Conservation (phyloP, 1,140 invertebrate species). For the Sesamia nonagrioides region DNA sequence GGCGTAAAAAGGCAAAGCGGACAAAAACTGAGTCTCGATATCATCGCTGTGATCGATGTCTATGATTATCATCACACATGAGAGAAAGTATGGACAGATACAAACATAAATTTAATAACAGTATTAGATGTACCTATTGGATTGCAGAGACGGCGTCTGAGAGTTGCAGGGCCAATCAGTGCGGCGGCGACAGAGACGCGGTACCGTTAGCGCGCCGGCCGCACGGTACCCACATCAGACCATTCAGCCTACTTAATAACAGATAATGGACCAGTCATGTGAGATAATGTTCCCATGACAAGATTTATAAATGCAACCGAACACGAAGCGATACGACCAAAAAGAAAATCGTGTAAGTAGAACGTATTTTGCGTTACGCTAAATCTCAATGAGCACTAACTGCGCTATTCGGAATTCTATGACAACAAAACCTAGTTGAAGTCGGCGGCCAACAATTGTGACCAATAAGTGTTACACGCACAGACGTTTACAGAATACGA, state of each 20-base stretch:
- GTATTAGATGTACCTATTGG: slow-evolving; percentile 83
- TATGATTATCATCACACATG: slow-evolving; percentile 71
- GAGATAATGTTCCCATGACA: slow-evolving; percentile 60
- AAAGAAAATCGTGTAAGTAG: slow-evolving; percentile 35
- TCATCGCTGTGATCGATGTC: slow-evolving; percentile 72
- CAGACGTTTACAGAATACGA: slow-evolving; percentile 68
- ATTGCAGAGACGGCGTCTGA: slow-evolving; percentile 75
- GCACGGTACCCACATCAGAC: slow-evolving; percentile 65
- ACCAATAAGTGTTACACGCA: slow-evolving; percentile 70
- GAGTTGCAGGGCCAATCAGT: slow-evolving; percentile 73
- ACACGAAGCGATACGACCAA: slow-evolving; percentile 19
- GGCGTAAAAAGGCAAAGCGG: slow-evolving; percentile 71
- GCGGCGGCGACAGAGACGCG: slow-evolving; percentile 64
- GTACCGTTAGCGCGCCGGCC: slow-evolving; percentile 76
- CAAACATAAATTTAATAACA: slow-evolving; percentile 83
- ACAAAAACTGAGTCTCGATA: slow-evolving; percentile 65
- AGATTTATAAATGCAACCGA: slow-evolving; percentile 48
- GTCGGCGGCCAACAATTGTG: slow-evolving; percentile 63
- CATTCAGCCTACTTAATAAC: slow-evolving; percentile 68
- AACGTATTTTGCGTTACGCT: slow-evolving; percentile 32
- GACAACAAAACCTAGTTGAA: slow-evolving; percentile 50
- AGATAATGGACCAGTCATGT: slow-evolving; percentile 71
- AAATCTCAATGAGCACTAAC: slow-evolving; percentile 40
- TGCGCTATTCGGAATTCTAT: slow-evolving; percentile 43
- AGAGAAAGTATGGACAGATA: slow-evolving; percentile 79